Evolutionary conservation across 2,113 vertebrate genomes (phyloP).

Genomic region (Neomonachus schauinslandi): DNA sequence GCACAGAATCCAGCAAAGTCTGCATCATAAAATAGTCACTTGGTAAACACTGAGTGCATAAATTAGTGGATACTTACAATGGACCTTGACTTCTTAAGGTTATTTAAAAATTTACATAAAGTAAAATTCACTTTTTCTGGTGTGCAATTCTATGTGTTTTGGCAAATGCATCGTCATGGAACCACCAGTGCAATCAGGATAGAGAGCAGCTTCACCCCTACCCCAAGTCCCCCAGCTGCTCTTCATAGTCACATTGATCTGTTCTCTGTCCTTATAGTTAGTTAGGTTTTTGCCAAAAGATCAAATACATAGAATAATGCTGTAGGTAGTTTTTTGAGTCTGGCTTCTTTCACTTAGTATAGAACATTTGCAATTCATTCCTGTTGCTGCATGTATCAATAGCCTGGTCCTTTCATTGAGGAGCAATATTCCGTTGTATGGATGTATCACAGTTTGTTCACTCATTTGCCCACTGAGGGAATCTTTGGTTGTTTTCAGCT

Average conservation of each 20-base stretch:
- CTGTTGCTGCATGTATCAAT: fast-evolving
- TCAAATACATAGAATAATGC: fast-evolving
- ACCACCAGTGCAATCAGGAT: fast-evolving
- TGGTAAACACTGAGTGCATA: fast-evolving
- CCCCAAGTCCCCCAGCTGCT: too few relatives aligned
- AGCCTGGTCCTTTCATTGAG: too few relatives aligned
- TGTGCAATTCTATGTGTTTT: neutral
- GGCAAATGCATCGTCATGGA: fast-evolving
- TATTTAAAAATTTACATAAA: neutral
- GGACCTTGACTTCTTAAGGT: neutral
- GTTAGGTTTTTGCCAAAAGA: neutral
- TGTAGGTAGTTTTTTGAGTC: fast-evolving
- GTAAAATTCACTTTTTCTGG: neutral
- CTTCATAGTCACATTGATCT: fast-evolving
- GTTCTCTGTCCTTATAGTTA: fast-evolving
- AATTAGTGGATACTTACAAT: neutral
- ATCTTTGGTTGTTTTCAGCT: neutral
- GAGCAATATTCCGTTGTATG: fast-evolving
- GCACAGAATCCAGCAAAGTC: neutral
- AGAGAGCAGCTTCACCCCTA: too few relatives aligned
- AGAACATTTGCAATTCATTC: fast-evolving
- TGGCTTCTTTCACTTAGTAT: neutral
- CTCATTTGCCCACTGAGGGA: neutral
- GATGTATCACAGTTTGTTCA: too few relatives aligned
- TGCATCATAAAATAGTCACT: neutral